phyloP scores from a whole-genome alignment of 2,888 invertebrate species.

The Xestia sexstrigata region DNA sequence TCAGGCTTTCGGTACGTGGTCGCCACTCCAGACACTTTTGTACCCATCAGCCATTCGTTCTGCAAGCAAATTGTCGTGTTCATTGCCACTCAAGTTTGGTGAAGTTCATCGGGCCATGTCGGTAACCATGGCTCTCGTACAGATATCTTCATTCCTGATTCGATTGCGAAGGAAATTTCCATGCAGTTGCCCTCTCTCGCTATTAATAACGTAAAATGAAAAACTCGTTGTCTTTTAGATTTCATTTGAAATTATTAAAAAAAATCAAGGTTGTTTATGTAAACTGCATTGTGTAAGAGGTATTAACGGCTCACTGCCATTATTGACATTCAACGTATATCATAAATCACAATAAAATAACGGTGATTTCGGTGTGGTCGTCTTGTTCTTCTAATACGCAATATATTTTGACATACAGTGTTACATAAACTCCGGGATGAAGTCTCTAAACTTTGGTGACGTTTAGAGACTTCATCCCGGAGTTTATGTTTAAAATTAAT shows the following conservation, averaged over 20 bases:
- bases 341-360: background rate
- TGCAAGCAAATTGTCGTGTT: background rate
- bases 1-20: background rate
- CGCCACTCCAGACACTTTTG: background rate
- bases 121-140: background rate
- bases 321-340: background rate
- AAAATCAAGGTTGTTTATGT: background rate
- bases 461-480: background rate
- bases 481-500: background rate
- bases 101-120: background rate
- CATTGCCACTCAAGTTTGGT: background rate
- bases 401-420: background rate
- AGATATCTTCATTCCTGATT: background rate
- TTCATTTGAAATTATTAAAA: background rate
- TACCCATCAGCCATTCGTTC: background rate
- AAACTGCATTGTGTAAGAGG: slow-evolving; percentile 4
- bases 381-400: background rate
- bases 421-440: no score
- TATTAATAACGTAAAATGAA: background rate
- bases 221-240: background rate
- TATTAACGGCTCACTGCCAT: background rate
- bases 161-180: background rate
- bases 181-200: background rate
- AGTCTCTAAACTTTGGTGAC: no score
- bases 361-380: background rate